Conservation (phyloP, 2,888 invertebrate genomes). For the Hemithea aestivaria region DNA sequence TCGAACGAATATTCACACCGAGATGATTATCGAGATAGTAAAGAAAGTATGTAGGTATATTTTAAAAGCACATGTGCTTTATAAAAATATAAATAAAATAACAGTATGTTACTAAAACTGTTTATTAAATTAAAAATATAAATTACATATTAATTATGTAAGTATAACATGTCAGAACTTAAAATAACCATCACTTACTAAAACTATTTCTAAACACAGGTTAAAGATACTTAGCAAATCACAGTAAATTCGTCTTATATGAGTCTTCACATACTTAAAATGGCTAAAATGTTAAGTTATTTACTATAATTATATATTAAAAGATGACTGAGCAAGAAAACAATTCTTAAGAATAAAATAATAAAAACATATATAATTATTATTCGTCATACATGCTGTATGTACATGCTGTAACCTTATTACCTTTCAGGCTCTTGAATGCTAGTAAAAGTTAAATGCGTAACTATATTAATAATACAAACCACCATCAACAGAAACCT, state of each 20-base stretch:
- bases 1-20: too few relatives aligned
- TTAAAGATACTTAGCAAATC: constrained; percentile 58
- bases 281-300: constrained; percentile 12
- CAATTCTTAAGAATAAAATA: constrained; percentile 23
- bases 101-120: constrained; percentile 15
- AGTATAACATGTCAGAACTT: constrained; percentile 27
- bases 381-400: constrained; percentile 17
- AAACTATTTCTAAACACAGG: constrained; percentile 44
- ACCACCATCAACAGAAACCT: background rate
- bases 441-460: constrained; percentile 1
- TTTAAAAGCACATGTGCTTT: too few relatives aligned
- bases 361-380: constrained; percentile 20
- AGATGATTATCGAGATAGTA: too few relatives aligned
- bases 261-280: constrained; percentile 17
- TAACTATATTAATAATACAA: too few relatives aligned
- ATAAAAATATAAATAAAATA: too few relatives aligned
- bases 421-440: background rate
- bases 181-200: constrained; percentile 45
- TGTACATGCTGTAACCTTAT: constrained; percentile 1
- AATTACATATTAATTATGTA: constrained; percentile 16
- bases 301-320: constrained; percentile 16
- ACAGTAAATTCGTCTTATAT: constrained; percentile 48
- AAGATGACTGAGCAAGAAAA: constrained; percentile 21
- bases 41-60: too few relatives aligned
- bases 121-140: constrained; percentile 24